These are phyloP conservation scores for Labia minor DNA, from an alignment of 2,888 invertebrate species.

Conservation along the genomic window DNA sequence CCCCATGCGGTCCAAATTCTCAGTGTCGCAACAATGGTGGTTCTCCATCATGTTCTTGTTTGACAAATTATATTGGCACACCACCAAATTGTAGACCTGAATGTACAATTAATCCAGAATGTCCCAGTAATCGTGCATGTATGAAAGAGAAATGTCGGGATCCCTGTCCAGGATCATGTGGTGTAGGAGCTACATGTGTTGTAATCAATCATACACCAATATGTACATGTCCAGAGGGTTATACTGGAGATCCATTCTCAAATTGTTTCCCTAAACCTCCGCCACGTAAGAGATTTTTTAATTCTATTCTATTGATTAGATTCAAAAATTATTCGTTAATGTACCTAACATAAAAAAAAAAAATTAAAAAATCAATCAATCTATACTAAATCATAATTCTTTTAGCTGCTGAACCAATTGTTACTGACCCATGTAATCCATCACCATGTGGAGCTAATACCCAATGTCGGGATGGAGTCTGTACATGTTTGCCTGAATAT, in stretches of 20 bases:
- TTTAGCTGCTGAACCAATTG: slow-evolving; percentile 23
- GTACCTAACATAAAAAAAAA: slow-evolving; percentile 29
- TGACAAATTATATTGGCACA: slow-evolving; percentile 57
- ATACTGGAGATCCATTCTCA: slow-evolving; percentile 38
- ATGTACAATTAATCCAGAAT: slow-evolving; percentile 60
- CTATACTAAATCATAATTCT: background rate
- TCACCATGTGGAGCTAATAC: slow-evolving; percentile 33
- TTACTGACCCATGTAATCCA: slow-evolving; percentile 29
- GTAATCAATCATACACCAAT: slow-evolving; percentile 40
- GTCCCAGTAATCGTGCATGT: slow-evolving; percentile 44
- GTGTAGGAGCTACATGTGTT: slow-evolving; percentile 42
- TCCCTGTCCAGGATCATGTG: slow-evolving; percentile 47
- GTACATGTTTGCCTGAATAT: slow-evolving; percentile 58
- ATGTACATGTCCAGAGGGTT: slow-evolving; percentile 36
- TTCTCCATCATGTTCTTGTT: slow-evolving; percentile 60
- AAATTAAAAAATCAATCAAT: background rate
- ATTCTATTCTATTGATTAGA: too few species aligned
- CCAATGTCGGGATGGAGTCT: slow-evolving; percentile 44
- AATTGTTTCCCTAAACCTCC: slow-evolving; percentile 30
- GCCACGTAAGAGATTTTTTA: slow-evolving; percentile 21
- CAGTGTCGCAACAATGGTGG: slow-evolving; percentile 56
- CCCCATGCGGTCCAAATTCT: slow-evolving; percentile 63
- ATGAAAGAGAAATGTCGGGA: slow-evolving; percentile 45
- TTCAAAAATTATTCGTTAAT: slow-evolving; percentile 15
- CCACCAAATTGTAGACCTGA: slow-evolving; percentile 61